Evolutionary conservation across 2,797 vertebrate genomes (phyloP).

Genomic region (Notolabrus celidotus): DNA sequence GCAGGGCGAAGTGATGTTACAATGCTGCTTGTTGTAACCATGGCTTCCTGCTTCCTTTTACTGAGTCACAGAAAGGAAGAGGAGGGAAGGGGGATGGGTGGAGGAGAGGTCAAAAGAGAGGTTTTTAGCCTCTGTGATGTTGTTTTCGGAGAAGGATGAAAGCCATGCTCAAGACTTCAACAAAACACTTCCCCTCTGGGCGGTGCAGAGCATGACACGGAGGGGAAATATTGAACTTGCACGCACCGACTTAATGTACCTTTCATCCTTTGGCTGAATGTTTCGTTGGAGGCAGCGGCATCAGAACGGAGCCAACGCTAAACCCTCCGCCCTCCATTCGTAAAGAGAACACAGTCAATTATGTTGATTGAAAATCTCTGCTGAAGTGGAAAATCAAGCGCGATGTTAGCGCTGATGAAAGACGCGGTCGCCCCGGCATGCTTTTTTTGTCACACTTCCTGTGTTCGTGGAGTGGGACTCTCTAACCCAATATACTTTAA

Average conservation of each 20-base stretch:
- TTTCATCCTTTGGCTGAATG: conserved; percentile 44
- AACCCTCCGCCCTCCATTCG: conserved; percentile 14
- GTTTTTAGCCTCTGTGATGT: conserved; percentile 5
- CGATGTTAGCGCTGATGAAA: conserved; percentile 36
- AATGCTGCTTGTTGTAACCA: conserved; percentile 43
- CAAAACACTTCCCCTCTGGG: conserved; percentile 9
- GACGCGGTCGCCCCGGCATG: neutral
- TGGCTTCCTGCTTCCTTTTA: conserved; percentile 43
- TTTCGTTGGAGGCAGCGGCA: conserved; percentile 37
- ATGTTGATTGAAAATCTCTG: conserved; percentile 63
- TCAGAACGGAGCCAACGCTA: conserved; percentile 34
- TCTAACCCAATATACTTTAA: conserved; percentile 22
- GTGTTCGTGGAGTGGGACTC: conserved; percentile 22
- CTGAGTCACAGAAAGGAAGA: conserved; percentile 16
- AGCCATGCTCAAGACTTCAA: conserved; percentile 11
- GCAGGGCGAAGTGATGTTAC: conserved; percentile 31
- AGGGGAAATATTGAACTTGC: conserved; percentile 18
- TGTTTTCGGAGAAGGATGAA: conserved; percentile 19
- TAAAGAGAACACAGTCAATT: conserved; percentile 34
- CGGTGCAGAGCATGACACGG: neutral
- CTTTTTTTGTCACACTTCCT: conserved; percentile 24
- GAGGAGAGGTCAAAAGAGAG: conserved; percentile 2
- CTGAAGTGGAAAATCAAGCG: conserved; percentile 49
- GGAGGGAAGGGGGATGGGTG: neutral
- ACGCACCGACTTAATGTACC: conserved; percentile 14